Evolutionary conservation across 1,140 invertebrate genomes (phyloP).

Genomic region (Leptopilina clavipes): DNA sequence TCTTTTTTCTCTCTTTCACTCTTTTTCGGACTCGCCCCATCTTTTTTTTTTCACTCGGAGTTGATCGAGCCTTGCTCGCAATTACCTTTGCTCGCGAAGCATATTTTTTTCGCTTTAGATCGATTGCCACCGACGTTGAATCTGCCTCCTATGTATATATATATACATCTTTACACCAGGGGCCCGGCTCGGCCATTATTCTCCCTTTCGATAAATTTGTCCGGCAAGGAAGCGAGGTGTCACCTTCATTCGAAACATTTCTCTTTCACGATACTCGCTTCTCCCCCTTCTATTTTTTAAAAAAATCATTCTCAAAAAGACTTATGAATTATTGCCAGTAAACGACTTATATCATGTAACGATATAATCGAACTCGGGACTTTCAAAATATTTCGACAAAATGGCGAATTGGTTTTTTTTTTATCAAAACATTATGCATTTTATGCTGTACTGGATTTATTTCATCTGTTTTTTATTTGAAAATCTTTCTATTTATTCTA

Average conservation of each 20-base stretch:
- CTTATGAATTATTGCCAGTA: not conserved
- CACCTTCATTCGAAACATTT: constrained; percentile 39
- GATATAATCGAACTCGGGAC: no score
- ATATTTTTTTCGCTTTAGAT: constrained; percentile 58
- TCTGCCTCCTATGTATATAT: constrained; percentile 48
- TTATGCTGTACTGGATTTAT: no score
- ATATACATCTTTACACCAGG: not conserved
- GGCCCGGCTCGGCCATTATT: constrained; percentile 47
- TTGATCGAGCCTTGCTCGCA: constrained; percentile 52
- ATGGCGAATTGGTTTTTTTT: no score
- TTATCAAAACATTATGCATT: no score
- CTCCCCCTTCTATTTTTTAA: not conserved
- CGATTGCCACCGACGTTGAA: constrained; percentile 52
- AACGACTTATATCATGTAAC: no score
- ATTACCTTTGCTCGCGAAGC: constrained; percentile 55
- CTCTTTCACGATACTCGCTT: not conserved
- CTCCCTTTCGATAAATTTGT: constrained; percentile 58
- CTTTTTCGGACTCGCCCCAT: constrained; percentile 59
- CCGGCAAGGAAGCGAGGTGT: constrained; percentile 47
- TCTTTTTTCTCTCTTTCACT: not conserved
- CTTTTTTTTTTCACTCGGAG: constrained; percentile 36
- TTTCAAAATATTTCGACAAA: no score
- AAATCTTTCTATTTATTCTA: no score
- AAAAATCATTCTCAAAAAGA: not conserved
- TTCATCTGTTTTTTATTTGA: no score